Evolutionary conservation across 1,140 invertebrate genomes (phyloP), one percentile per base, ranked within the genome.

Genomic region (Hycleus phaleratus): DNA sequence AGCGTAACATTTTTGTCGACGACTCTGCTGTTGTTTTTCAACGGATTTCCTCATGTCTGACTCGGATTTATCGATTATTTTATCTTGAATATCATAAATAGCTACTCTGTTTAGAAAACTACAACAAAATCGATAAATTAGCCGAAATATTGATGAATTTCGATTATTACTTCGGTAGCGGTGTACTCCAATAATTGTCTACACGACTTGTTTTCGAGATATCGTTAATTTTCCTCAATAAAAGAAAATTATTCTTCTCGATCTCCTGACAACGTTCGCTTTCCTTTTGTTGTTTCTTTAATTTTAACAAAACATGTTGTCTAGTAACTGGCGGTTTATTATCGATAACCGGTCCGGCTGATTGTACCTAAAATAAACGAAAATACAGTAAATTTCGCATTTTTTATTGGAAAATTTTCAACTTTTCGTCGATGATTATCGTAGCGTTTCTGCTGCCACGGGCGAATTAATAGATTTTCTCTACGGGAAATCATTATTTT

Each of bases 221-320:
- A 12, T 70, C 65, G 12, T 67, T 71, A 11, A 83, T 69, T 39
- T 79, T 75, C 64, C 80, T 75, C 52, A 82, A 65, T 18, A 84
- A 64, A 38, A 75, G 75, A 56, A 78, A 78, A 69, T 84, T 84
- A 59, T 82, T 79, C 26, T 68, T 67, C 59, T 78, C 73, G 26
- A 82, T 79, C 66, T 77, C 74, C 43, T 68, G 57, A 47, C 68
- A 72, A 10, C 81, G 68, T 64, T 84, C 81, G 3, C 66, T 61
- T 68, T 84, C 81, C n/a, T 74, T 75, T 66, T 81, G 81, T 12
- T 74, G 64, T 67, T 79, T 79, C 68, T 82, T 82, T 26, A 79
- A 64, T 68, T 83, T 83, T 18, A 75, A 62, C 1, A 68, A 65
- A 0, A 84, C 80, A 65, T 84, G 82, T 32, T 73, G 72, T 18